Evolutionary conservation across 2,113 vertebrate genomes (phyloP).

Genomic region (Ictalurus furcatus): DNA sequence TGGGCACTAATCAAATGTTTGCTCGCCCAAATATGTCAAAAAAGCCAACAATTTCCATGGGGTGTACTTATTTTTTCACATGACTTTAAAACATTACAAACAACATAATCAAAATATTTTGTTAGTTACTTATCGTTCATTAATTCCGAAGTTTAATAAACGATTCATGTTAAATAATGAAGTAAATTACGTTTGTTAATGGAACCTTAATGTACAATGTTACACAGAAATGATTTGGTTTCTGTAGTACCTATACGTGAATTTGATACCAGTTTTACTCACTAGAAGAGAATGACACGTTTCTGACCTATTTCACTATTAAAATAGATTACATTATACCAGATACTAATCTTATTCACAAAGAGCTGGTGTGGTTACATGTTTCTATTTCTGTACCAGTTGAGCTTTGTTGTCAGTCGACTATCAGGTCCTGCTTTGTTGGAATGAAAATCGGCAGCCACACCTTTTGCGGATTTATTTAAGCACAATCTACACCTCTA

Average conservation of each 20-base stretch:
- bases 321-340: background rate
- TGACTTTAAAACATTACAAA: background rate
- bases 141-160: background rate
- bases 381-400: background rate
- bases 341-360: background rate
- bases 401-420: background rate
- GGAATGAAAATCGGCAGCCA: background rate
- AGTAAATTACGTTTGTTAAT: background rate
- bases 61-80: too few species aligned
- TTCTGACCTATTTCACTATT: background rate
- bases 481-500: conserved; percentile 35
- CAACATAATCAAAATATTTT: background rate
- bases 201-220: background rate
- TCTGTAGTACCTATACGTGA: background rate
- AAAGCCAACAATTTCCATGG: too few species aligned
- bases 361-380: background rate
- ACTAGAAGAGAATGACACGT: background rate
- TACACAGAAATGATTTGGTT: background rate
- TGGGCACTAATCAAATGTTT: too few species aligned
- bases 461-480: background rate
- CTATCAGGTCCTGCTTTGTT: background rate
- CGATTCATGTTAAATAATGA: background rate
- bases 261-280: background rate
- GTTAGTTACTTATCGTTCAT: background rate
- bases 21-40: too few species aligned